Conservation (phyloP, 1,140 invertebrate species). For the Aporrectodea caliginosa region DNA sequence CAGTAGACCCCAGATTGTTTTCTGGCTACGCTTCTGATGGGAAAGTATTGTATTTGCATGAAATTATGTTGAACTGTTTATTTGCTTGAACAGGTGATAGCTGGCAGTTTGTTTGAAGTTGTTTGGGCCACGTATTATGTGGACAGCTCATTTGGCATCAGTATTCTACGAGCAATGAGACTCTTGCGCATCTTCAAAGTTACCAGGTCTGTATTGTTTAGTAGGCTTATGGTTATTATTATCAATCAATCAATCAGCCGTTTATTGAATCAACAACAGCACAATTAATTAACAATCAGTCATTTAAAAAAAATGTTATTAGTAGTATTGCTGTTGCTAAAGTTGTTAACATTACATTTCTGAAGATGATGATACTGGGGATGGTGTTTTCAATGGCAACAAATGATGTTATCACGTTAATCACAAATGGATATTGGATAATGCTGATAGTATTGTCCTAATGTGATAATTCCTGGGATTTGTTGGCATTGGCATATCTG, state of each 20-base stretch:
- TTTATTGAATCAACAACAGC: no score
- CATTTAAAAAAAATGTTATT: neutral
- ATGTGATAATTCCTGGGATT: no score
- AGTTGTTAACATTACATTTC: no score
- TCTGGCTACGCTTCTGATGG: no score
- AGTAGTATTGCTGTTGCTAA: neutral
- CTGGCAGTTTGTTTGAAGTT: constrained; percentile 98
- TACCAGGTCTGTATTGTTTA: constrained; percentile 61
- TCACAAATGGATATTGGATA: neutral
- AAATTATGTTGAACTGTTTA: no score
- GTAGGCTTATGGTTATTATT: no score
- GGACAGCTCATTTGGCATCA: constrained; percentile 93
- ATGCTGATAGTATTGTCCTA: neutral
- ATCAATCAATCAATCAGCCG: no score
- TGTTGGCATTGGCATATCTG: no score
- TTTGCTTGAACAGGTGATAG: constrained; percentile 68
- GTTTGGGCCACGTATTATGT: constrained; percentile 94
- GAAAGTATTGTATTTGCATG: neutral
- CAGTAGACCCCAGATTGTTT: no score
- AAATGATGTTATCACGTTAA: no score
- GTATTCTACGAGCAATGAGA: constrained; percentile 93
- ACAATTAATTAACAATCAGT: neutral
- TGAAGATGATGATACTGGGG: neutral
- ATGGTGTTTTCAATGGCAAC: no score
- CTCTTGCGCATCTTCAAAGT: constrained; percentile 98